Conservation (phyloP, 2,797 vertebrate genomes). For the Characodon lateralis region DNA sequence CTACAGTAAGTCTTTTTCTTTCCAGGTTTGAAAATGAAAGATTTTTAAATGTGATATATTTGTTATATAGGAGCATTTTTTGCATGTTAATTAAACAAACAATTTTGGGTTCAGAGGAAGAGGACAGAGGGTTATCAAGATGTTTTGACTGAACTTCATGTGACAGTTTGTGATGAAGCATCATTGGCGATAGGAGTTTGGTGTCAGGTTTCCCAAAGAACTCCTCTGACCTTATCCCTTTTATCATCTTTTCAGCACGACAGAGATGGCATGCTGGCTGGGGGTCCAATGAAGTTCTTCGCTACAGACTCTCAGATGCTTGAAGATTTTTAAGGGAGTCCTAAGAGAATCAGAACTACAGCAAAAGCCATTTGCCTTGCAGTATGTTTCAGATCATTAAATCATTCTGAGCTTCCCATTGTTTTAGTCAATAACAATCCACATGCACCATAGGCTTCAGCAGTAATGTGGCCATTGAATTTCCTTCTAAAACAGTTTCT, state of each 20-base stretch:
- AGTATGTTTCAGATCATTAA: constrained; percentile 31
- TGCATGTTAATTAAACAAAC: background rate
- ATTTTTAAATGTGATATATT: background rate
- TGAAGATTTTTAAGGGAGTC: constrained; percentile 19
- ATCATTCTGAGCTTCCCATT: constrained; percentile 22
- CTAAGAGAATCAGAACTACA: constrained; percentile 22
- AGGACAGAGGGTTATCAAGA: constrained; percentile 9
- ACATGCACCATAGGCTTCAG: constrained; percentile 14
- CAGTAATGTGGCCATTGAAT: constrained; percentile 19
- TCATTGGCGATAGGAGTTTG: constrained; percentile 57
- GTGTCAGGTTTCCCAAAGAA: constrained; percentile 55
- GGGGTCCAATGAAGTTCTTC: constrained; percentile 40
- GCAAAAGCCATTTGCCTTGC: constrained; percentile 22
- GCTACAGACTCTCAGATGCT: constrained; percentile 29
- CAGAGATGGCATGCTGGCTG: constrained; percentile 45
- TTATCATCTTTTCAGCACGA: constrained; percentile 42
- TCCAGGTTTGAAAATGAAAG: background rate
- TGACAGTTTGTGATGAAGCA: constrained; percentile 46
- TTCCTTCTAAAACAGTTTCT: constrained; percentile 9
- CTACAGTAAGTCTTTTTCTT: constrained; percentile 9
- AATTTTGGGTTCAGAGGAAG: background rate
- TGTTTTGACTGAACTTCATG: constrained; percentile 26
- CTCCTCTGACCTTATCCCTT: constrained; percentile 33
- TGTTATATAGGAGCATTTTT: background rate
- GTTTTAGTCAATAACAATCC: constrained; percentile 28